Base-by-base conservation (phyloP, 92 coral and sea anemone species). In the Parazoanthus atlanticus region DNA sequence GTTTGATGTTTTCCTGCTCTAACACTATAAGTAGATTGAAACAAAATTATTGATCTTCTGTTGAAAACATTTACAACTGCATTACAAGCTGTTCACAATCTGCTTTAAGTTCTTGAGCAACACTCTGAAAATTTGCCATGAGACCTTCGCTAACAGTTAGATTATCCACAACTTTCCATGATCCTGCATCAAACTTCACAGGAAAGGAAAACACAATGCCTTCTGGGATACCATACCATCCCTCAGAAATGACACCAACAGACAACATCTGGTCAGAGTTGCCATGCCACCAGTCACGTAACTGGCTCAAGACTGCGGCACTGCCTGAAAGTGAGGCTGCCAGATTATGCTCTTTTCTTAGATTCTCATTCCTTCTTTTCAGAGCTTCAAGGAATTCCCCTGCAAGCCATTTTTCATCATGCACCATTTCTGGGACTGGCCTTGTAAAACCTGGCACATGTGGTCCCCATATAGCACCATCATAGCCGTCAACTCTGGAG, bases 381-480 rank as follows among this genome's bases (percentile, higher is more conserved):
- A 94, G 89, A 43, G 92, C 84, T 23, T 95, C 94, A 32, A 95
- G 74, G 43, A 97, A 94, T 85, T 95, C 97, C 11, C 94, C 93
- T 8, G 93, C 84, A 56, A 97, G 79, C 99, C 99, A 97, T 54
- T 97, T 95, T n/a, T 97, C 91, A 91, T 97, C 98, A 86, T 95
- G 98, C 47, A 94, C 94, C 99, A 97, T 97, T 86, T 97, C 98
- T 75, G 95, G 94, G 25, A 97, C 97, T 47, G 96, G 88, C 12
- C 96, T 90, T 52, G 98, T 93, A 74, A 96, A 96, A n/a, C 96
- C 95, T 46, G 94, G 93, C 25, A 96, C 85, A 85, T 97, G 99
- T 74, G 99, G 98, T 26, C 98, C 98, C 98, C 99, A 97, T 33
- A 97, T 97, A 26, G 99, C 99, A 6, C 99, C 99, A 89, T 97